These are phyloP conservation scores for Oxygymnocypris stewartii DNA, from an alignment of 2,113 vertebrate genomes.

Conservation along the genomic window DNA sequence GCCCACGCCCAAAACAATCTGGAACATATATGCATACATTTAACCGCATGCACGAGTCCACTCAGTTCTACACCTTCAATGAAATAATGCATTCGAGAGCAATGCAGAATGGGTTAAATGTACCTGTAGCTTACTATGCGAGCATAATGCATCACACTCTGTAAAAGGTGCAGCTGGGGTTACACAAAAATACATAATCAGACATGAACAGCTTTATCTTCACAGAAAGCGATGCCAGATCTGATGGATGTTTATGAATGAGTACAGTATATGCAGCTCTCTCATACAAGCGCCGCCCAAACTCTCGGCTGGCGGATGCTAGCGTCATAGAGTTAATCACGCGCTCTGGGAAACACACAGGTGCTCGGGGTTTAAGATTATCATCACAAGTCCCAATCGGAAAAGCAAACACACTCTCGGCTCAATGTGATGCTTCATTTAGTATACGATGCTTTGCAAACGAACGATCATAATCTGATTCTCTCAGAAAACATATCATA, in stretches of 20 bases:
- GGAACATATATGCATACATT: constrained; percentile 8
- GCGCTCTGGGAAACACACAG: not conserved
- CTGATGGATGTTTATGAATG: not conserved
- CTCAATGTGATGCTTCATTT: not conserved
- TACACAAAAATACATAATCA: not conserved
- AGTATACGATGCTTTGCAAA: not conserved
- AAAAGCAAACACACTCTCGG: not conserved
- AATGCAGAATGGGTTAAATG: not conserved
- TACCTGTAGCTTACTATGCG: too few relatives aligned
- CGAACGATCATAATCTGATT: not conserved
- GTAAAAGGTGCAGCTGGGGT: too few relatives aligned
- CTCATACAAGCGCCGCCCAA: not conserved
- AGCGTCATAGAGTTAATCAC: constrained; percentile 45
- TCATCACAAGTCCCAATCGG: not conserved
- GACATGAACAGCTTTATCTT: not conserved
- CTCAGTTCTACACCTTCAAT: not conserved
- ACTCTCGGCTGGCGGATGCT: constrained; percentile 40
- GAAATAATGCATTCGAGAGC: not conserved
- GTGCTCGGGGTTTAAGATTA: not conserved
- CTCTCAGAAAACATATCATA: constrained; percentile 1
- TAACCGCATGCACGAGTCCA: not conserved
- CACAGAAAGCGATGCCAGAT: not conserved
- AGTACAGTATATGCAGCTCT: not conserved
- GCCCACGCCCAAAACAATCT: not conserved
- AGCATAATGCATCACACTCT: too few relatives aligned